Evolutionary conservation across 2,888 invertebrate genomes (phyloP).

Genomic region (Petrolisthes cinctipes): DNA sequence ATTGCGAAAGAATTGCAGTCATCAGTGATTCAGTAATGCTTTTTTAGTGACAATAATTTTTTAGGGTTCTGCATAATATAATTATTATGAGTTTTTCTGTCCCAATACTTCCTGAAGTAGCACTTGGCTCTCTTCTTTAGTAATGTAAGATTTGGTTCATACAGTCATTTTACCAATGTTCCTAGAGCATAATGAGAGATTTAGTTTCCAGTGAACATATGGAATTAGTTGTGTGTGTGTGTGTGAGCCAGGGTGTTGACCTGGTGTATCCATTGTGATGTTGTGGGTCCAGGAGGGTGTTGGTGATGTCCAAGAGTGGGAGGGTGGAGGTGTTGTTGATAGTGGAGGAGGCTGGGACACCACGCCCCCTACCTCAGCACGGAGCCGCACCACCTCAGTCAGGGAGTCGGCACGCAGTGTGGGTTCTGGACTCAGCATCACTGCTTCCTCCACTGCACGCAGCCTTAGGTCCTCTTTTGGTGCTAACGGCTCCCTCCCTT

Average conservation of each 20-base stretch:
- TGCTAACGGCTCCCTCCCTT: conserved; percentile 49
- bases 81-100: too few species aligned
- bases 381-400: conserved; percentile 48
- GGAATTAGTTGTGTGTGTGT: too few species aligned
- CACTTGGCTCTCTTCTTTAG: too few species aligned
- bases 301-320: conserved; percentile 29
- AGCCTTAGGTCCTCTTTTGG: conserved; percentile 47
- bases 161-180: too few species aligned
- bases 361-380: conserved; percentile 36
- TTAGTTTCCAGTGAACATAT: too few species aligned
- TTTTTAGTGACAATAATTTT: too few species aligned
- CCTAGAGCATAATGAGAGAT: too few species aligned
- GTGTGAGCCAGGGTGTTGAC: neutral
- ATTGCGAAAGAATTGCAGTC: too few species aligned
- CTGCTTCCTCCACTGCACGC: conserved; percentile 39
- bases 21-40: too few species aligned
- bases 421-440: conserved; percentile 30
- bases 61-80: too few species aligned
- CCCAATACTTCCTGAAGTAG: too few species aligned
- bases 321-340: conserved; percentile 18
- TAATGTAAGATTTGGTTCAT: too few species aligned
- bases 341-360: conserved; percentile 33
- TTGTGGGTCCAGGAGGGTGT: conserved; percentile 25
- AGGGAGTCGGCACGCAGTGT: conserved; percentile 42
- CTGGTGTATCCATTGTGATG: neutral